These are phyloP conservation scores for Chanos chanos DNA, from an alignment of 2,797 vertebrate genomes.

Conservation along the genomic window DNA sequence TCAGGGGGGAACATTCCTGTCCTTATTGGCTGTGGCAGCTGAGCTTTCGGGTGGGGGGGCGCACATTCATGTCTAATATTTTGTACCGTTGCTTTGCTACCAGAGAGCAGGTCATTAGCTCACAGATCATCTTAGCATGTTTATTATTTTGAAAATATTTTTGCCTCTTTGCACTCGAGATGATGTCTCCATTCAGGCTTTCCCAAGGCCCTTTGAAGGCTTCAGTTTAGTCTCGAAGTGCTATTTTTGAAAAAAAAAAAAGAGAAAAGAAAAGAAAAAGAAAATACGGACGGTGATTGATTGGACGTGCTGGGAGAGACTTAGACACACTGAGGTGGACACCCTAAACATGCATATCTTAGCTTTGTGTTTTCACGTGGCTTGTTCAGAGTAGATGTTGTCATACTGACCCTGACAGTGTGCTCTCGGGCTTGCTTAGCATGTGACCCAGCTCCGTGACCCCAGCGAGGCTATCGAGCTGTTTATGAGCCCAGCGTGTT, in stretches of 20 bases:
- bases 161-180: too few relatives aligned
- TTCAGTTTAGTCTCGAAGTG: too few relatives aligned
- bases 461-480: constrained; percentile 1
- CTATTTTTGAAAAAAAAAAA: too few relatives aligned
- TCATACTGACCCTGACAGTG: not conserved
- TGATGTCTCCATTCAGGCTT: too few relatives aligned
- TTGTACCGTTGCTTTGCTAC: too few relatives aligned
- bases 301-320: not conserved
- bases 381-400: constrained; percentile 2
- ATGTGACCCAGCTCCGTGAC: not conserved
- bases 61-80: constrained; percentile 16
- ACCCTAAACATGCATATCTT: constrained; percentile 4
- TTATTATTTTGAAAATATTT: too few relatives aligned
- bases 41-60: not conserved
- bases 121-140: too few relatives aligned
- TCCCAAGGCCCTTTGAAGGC: too few relatives aligned
- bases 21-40: constrained; percentile 37
- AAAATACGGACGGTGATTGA: not conserved
- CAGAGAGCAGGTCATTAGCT: too few relatives aligned
- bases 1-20: constrained; percentile 36
- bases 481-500: constrained; percentile 2
- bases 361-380: constrained; percentile 3
- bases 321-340: constrained; percentile 6
- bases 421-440: not conserved
- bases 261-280: too few relatives aligned